Evolutionary conservation across 2,888 invertebrate species (phyloP).

Genomic region (Brachyopa scutellaris): DNA sequence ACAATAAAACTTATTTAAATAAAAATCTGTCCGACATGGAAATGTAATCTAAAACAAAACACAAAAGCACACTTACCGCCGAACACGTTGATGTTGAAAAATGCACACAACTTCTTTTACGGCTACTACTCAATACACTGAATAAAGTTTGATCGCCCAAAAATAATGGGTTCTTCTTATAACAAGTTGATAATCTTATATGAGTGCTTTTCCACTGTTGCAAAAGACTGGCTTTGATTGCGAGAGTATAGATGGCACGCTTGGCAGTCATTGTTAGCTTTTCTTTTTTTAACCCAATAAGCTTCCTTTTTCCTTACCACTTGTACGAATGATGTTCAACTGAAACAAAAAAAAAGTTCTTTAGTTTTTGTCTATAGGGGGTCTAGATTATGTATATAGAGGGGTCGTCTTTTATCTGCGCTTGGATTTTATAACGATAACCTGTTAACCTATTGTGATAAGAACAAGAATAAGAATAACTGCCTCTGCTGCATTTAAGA

Average conservation of each 20-base stretch:
- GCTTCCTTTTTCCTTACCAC: conserved; percentile 14
- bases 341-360: conserved; percentile 13
- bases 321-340: conserved; percentile 6
- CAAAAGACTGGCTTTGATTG: conserved; percentile 9
- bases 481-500: no score
- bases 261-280: conserved; percentile 34
- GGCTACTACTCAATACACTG: neutral
- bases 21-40: no score
- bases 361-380: conserved; percentile 8
- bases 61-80: conserved; percentile 34
- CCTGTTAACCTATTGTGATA: neutral
- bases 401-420: neutral
- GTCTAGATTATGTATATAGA: neutral
- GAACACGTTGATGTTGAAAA: conserved; percentile 39
- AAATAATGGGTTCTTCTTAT: conserved; percentile 8
- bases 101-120: conserved; percentile 3
- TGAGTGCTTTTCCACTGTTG: conserved; percentile 8
- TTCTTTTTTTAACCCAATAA: neutral
- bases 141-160: neutral
- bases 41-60: neutral
- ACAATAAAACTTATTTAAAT: no score
- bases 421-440: neutral
- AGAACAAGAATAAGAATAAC: neutral
- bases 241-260: conserved; percentile 62
- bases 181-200: neutral